These are phyloP conservation scores for Brienomyrus brachyistius DNA, from an alignment of 2,113 vertebrate species.

Conservation along the genomic window DNA sequence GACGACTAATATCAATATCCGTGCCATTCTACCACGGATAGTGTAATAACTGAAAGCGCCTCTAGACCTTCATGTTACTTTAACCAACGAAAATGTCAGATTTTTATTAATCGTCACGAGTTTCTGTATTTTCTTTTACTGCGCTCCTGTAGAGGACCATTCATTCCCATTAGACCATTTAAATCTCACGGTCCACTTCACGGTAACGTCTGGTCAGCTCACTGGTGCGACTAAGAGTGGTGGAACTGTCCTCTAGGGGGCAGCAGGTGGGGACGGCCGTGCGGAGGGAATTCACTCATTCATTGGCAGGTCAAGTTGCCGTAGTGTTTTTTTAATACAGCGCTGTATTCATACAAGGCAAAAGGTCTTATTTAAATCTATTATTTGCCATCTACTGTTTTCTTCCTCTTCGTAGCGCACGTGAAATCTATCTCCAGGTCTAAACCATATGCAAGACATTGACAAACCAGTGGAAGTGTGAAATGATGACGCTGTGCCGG, in stretches of 20 bases:
- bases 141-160: neutral
- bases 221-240: neutral
- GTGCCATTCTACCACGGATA: neutral
- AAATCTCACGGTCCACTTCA: neutral
- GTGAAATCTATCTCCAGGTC: neutral
- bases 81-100: neutral
- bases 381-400: neutral
- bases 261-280: neutral
- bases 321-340: neutral
- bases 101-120: neutral
- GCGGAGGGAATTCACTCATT: neutral
- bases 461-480: neutral
- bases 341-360: neutral
- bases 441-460: neutral
- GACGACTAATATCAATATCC: neutral
- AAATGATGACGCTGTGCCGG: neutral
- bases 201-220: neutral
- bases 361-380: neutral
- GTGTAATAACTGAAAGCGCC: neutral
- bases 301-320: neutral
- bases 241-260: neutral
- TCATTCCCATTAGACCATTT: neutral
- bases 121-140: neutral
- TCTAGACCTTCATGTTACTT: neutral
- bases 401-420: neutral